Conservation (phyloP, 2,888 invertebrate species). For the Clepsis dumicolana region DNA sequence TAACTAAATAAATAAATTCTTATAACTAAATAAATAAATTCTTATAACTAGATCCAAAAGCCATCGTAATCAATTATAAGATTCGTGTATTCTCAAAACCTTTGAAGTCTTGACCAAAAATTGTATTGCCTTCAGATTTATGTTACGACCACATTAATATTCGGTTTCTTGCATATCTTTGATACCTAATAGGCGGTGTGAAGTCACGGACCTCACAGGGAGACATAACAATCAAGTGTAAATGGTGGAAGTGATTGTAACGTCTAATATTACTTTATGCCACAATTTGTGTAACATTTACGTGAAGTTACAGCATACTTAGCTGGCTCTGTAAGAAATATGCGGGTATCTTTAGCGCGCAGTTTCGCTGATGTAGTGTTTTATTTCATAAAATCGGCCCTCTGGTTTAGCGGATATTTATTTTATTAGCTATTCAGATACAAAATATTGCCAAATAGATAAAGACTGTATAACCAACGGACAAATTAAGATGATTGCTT, state of each 20-base stretch:
- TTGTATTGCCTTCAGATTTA: constrained; percentile 37
- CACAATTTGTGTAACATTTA: constrained; percentile 25
- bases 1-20: too few relatives aligned
- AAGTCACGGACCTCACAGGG: constrained; percentile 31
- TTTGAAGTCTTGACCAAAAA: constrained; percentile 33
- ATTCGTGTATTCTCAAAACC: constrained; percentile 15
- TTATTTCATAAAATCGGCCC: neutral
- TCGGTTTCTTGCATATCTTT: constrained; percentile 26
- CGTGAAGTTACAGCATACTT: constrained; percentile 26
- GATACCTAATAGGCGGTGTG: constrained; percentile 26
- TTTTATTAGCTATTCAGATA: too few relatives aligned
- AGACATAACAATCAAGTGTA: constrained; percentile 20
- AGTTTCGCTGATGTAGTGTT: neutral
- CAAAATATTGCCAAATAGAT: too few relatives aligned
- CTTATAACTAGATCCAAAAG: constrained; percentile 22
- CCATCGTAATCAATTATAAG: constrained; percentile 36
- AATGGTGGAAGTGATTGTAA: constrained; percentile 25
- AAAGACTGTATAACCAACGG: too few relatives aligned
- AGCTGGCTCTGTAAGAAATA: constrained; percentile 4
- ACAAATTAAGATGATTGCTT: too few relatives aligned
- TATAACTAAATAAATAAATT: too few relatives aligned
- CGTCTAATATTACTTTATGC: constrained; percentile 33
- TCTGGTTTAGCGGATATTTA: neutral
- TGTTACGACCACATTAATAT: constrained; percentile 28
- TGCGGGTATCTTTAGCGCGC: neutral